Conservation (phyloP, 2,113 vertebrate species). For the Sinocyclocheilus anshuiensis region DNA sequence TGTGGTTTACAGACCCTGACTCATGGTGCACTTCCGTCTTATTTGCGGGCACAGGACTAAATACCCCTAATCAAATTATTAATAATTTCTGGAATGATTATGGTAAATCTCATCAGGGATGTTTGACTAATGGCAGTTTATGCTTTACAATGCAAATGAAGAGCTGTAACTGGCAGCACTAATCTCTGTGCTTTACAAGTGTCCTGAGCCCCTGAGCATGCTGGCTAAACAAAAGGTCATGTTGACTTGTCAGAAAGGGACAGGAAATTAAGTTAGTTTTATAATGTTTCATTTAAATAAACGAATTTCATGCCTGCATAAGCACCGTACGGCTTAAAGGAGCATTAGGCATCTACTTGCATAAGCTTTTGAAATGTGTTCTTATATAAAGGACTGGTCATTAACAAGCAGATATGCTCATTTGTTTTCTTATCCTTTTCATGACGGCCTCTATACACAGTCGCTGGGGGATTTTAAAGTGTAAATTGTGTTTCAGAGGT, state of each 20-base stretch:
- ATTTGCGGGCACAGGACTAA: neutral
- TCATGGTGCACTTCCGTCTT: conserved; percentile 5
- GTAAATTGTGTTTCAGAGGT: conserved; percentile 32
- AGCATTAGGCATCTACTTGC: neutral
- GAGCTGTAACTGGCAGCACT: conserved; percentile 11
- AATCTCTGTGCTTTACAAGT: conserved; percentile 23
- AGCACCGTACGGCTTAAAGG: neutral
- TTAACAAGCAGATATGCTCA: conserved; percentile 11
- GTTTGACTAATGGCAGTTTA: conserved; percentile 31
- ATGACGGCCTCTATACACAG: neutral
- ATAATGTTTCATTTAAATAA: neutral
- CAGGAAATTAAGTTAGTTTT: conserved; percentile 5
- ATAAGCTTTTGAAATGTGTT: neutral
- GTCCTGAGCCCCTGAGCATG: conserved; percentile 7
- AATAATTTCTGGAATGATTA: conserved; percentile 24
- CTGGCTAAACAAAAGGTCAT: conserved; percentile 26
- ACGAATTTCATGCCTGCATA: neutral
- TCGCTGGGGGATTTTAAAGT: conserved; percentile 23
- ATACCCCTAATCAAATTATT: neutral
- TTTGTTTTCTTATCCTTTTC: conserved; percentile 24
- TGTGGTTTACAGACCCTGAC: neutral
- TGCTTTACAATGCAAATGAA: conserved; percentile 42
- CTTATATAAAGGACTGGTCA: neutral
- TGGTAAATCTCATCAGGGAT: conserved; percentile 33
- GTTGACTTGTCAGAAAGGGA: conserved; percentile 17